Base-by-base conservation (phyloP, 2,113 vertebrate genomes). In the Ammospiza caudacuta region DNA sequence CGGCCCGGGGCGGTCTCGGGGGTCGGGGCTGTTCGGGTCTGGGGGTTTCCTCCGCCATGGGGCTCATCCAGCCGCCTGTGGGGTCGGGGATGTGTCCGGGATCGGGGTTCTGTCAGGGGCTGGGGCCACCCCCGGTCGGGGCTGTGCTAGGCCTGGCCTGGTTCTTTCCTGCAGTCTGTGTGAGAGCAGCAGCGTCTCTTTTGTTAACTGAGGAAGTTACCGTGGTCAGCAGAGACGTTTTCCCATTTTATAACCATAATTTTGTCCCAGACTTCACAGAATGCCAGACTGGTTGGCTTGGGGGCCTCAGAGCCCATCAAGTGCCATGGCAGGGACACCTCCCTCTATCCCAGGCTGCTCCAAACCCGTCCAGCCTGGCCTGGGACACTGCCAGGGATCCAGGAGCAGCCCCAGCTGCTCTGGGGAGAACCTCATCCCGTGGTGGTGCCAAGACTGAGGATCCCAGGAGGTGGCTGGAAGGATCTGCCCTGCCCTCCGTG, bases 161-260 rank as follows among this genome's bases (percentile, higher is more conserved):
- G 24, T 11, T 61, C 35, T 27, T 10, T 43, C 6, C 0, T 24
- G 6, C 17, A 6, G 3, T 1, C 15, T 46, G 1, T 9, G 13
- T 15, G 51, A 31, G 73, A n/a, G 33, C 76, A 7, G 0, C 2
- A 1, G 15, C 2, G 1, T 9, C 28, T 12, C 6, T 6, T 7
- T 8, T 12, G 8, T 4, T 21, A 27, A 23, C 0, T 14, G 63
- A 39, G 67, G 27, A 25, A 15, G 9, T 9, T 2, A 28, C 3
- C 3, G 12, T 9, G 13, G 11, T 15, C 54, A 23, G 51, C 37
- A 44, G n/a, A 33, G 21, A 12, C 0, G 0, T 47, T 77, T 57
- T 21, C 28, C 27, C 15, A 1, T 54, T 66, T 33, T 4, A 33
- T 61, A 28, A 25, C 18, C 23, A 3, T 2, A 1, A 8, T 73